These are phyloP conservation scores for Pygoscelis adeliae DNA, from an alignment of 2,113 vertebrate genomes.

Conservation along the genomic window DNA sequence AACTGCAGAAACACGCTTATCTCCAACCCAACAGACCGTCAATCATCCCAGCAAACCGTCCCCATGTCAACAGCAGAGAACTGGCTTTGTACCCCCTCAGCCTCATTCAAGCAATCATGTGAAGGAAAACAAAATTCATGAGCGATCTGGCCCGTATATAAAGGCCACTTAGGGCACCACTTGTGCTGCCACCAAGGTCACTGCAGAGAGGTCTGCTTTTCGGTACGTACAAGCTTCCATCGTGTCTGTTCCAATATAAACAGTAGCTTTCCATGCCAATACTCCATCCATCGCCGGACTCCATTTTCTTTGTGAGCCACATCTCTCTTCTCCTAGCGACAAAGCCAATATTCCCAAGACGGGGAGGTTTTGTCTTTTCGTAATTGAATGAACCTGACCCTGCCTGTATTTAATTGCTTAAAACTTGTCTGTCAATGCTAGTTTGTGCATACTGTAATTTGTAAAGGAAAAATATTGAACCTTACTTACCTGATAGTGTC, in stretches of 20 bases:
- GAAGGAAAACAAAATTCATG: neutral
- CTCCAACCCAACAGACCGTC: neutral
- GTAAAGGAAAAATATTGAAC: neutral
- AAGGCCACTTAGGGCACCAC: neutral
- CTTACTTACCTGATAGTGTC: neutral
- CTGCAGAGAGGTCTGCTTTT: neutral
- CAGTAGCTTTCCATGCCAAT: neutral
- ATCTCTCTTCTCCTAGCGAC: neutral
- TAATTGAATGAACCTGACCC: neutral
- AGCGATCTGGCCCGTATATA: neutral
- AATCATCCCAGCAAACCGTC: neutral
- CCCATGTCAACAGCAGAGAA: neutral
- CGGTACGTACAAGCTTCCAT: neutral
- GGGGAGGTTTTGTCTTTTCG: neutral
- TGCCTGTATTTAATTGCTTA: neutral
- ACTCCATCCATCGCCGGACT: neutral
- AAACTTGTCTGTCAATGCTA: neutral
- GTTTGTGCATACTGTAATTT: neutral
- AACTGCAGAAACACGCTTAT: neutral
- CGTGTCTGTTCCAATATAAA: rapidly evolving
- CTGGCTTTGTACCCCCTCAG: neutral
- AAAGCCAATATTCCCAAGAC: neutral
- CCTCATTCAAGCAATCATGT: neutral
- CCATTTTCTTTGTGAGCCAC: neutral
- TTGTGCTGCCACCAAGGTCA: neutral